phyloP scores from a whole-genome alignment of 2,113 vertebrate species.

The Salvelinus sp. region DNA sequence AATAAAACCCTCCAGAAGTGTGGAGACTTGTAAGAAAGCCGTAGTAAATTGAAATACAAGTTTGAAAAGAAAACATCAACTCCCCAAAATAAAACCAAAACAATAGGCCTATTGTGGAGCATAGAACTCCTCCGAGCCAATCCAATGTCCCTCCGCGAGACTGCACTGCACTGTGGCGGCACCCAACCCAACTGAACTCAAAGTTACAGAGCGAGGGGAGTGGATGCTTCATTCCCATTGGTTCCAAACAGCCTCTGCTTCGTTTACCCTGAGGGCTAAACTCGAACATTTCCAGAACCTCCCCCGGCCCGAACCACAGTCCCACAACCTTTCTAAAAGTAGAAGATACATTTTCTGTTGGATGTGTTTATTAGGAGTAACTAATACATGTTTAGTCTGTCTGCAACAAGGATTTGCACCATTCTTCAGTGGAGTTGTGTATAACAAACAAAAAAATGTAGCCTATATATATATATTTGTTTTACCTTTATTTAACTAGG shows the following conservation, averaged over 20 bases:
- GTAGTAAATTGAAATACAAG: background rate
- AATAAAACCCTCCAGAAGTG: background rate
- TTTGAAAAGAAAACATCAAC: background rate
- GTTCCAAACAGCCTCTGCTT: conserved; percentile 34
- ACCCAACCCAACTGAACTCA: conserved; percentile 61
- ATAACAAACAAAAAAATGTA: no score
- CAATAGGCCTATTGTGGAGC: background rate
- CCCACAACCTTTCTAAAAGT: conserved; percentile 11
- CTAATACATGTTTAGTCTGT: no score
- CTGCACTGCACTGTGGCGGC: conserved; percentile 64
- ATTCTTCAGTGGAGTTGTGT: no score
- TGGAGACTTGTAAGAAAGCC: background rate
- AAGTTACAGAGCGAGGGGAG: conserved; percentile 71
- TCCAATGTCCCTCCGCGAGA: conserved; percentile 52
- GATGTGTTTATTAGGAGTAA: no score
- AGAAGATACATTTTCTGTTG: no score
- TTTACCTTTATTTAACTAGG: no score
- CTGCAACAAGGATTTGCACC: no score
- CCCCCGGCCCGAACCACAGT: conserved; percentile 31
- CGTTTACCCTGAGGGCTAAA: conserved; percentile 62
- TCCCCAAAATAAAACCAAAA: background rate
- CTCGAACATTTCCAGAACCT: conserved; percentile 64
- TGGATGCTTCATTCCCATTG: conserved; percentile 62
- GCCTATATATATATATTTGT: no score
- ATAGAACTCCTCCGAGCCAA: conserved; percentile 25